Evolutionary conservation across 2,113 vertebrate genomes (phyloP).

Genomic region (Prionailurus bengalensis): DNA sequence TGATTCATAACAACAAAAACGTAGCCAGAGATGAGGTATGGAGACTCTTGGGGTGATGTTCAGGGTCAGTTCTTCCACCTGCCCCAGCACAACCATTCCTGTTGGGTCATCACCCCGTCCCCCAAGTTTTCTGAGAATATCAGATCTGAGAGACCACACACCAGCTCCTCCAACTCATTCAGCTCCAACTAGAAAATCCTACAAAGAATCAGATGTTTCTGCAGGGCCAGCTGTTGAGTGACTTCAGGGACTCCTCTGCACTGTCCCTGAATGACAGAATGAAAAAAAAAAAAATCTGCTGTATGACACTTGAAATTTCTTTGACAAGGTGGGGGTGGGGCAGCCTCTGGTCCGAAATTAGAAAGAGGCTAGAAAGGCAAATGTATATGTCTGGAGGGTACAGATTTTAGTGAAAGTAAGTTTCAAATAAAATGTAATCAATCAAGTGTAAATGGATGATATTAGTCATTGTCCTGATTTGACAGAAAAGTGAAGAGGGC

Average conservation of each 20-base stretch:
- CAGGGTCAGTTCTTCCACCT: neutral
- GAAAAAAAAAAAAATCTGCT: neutral
- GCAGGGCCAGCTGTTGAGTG: neutral
- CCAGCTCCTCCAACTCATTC: neutral
- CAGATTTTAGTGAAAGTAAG: neutral
- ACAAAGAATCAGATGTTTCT: neutral
- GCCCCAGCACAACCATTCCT: neutral
- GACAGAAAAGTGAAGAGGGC: neutral
- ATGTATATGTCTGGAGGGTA: neutral
- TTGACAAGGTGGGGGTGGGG: neutral
- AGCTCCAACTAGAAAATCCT: neutral
- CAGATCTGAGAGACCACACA: neutral
- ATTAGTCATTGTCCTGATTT: neutral
- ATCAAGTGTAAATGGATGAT: neutral
- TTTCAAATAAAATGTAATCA: constrained; percentile 15
- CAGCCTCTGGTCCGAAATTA: neutral
- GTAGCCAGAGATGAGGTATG: neutral
- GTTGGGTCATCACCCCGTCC: fast-evolving
- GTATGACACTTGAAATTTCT: constrained; percentile 29
- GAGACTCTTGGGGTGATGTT: neutral
- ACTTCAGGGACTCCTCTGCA: neutral
- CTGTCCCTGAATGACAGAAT: neutral
- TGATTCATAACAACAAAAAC: neutral
- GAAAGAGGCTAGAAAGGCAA: constrained; percentile 28
- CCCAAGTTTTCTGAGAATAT: neutral